Percentiles rank a stretch among this genome's conserved stretches.
phyloP scores from a whole-genome alignment of 1,140 invertebrate species.

The Calycopis cecrops region DNA sequence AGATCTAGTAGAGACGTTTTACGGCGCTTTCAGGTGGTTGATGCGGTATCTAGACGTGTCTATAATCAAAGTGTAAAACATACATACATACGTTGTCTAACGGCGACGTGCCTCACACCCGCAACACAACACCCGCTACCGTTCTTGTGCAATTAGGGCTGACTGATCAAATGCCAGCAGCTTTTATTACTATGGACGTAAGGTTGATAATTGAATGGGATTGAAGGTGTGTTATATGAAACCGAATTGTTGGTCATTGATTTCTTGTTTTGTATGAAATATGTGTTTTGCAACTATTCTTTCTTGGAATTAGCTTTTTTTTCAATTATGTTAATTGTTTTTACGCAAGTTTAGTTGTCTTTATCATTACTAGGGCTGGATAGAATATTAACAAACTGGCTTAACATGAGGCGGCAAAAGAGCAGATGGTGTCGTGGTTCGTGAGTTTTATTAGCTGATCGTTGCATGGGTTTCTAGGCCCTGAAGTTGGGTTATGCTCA shows the following conservation, averaged over 20 bases:
- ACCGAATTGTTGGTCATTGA: conserved; percentile 40
- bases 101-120: conserved; percentile 41
- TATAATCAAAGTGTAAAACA: too few relatives aligned
- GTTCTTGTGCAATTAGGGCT: conserved; percentile 43
- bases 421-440: too few relatives aligned
- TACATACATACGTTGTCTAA: too few relatives aligned
- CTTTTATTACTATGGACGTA: conserved; percentile 21
- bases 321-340: not conserved
- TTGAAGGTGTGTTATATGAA: conserved; percentile 41
- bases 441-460: too few relatives aligned
- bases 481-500: too few relatives aligned
- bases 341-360: not conserved
- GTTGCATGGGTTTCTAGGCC: too few relatives aligned
- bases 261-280: conserved; percentile 37
- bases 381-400: not conserved
- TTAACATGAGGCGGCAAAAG: too few relatives aligned
- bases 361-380: not conserved
- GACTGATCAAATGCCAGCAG: conserved; percentile 14
- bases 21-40: too few relatives aligned
- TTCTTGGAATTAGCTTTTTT: not conserved
- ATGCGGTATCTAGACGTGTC: too few relatives aligned
- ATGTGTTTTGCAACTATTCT: conserved; percentile 13
- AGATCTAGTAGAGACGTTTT: too few relatives aligned
- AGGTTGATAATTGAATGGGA: conserved; percentile 1
- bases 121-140: conserved; percentile 45